Conservation (phyloP, 2,113 vertebrate genomes). For the Corythoichthys haematopterus region DNA sequence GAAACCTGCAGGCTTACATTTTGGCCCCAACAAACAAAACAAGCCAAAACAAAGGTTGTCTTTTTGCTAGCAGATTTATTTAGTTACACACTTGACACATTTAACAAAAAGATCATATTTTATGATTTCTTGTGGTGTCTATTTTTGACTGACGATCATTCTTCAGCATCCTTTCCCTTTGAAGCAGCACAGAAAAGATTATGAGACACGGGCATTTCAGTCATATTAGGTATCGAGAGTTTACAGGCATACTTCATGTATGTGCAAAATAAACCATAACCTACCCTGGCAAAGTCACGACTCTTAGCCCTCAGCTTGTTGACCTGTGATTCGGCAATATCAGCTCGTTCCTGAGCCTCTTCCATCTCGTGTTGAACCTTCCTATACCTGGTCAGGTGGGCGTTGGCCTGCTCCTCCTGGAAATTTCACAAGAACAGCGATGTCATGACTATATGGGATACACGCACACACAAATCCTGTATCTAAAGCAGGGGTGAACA, state of each 20-base stretch:
- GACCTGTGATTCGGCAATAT: slow-evolving; percentile 77
- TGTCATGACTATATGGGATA: background rate
- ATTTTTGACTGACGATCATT: slow-evolving; percentile 37
- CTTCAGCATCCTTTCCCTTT: slow-evolving; percentile 53
- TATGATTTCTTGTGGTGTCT: slow-evolving; percentile 54
- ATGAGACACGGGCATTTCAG: background rate
- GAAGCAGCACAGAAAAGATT: slow-evolving; percentile 33
- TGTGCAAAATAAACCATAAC: background rate
- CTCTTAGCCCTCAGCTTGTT: slow-evolving; percentile 72
- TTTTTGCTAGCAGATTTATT: slow-evolving; percentile 42
- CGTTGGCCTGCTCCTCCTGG: slow-evolving; percentile 67
- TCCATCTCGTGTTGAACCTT: slow-evolving; percentile 79
- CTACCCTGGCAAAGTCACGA: slow-evolving; percentile 47
- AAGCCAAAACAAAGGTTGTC: background rate
- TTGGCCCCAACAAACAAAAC: background rate
- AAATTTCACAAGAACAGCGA: slow-evolving; percentile 1
- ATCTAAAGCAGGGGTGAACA: background rate
- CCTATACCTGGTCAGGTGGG: slow-evolving; percentile 67
- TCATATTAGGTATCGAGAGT: background rate
- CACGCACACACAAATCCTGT: background rate
- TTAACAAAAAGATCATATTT: slow-evolving; percentile 56
- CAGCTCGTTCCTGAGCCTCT: slow-evolving; percentile 76
- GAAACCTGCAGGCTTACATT: background rate
- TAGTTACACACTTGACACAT: slow-evolving; percentile 19
- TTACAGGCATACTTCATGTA: background rate